Evolutionary conservation across 2,113 vertebrate genomes (phyloP).

Genomic region (Euleptes europaea): DNA sequence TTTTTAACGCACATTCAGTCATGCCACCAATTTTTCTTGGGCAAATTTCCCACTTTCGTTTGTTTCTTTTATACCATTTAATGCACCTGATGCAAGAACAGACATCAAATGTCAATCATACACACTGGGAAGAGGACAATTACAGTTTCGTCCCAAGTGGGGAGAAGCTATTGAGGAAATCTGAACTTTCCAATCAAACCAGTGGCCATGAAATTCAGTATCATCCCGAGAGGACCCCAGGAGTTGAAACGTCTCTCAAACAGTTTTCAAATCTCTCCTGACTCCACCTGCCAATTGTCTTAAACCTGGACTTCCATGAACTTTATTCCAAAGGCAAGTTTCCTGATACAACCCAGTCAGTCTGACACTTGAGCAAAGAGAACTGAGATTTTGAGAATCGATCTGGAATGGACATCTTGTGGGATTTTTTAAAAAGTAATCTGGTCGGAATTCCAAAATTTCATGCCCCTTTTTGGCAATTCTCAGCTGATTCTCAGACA

Average conservation of each 20-base stretch:
- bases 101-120: too few relatives aligned
- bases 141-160: too few relatives aligned
- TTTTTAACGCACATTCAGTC: too few relatives aligned
- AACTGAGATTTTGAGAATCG: not conserved
- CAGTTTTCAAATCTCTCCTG: not conserved
- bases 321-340: not conserved
- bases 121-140: too few relatives aligned
- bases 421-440: not conserved
- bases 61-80: too few relatives aligned
- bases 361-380: not conserved
- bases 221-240: too few relatives aligned
- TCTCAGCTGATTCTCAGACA: not conserved
- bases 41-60: too few relatives aligned
- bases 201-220: too few relatives aligned
- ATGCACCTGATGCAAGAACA: too few relatives aligned
- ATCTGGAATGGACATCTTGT: not conserved
- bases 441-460: not conserved
- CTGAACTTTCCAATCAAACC: too few relatives aligned
- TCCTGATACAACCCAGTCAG: not conserved
- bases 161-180: too few relatives aligned
- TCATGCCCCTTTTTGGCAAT: not conserved
- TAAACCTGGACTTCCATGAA: not conserved
- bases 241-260: not conserved
- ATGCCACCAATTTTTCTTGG: too few relatives aligned
- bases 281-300: not conserved